Evolutionary conservation across 2,797 vertebrate genomes (phyloP).

Genomic region (Sebastiscus albofasciatus): DNA sequence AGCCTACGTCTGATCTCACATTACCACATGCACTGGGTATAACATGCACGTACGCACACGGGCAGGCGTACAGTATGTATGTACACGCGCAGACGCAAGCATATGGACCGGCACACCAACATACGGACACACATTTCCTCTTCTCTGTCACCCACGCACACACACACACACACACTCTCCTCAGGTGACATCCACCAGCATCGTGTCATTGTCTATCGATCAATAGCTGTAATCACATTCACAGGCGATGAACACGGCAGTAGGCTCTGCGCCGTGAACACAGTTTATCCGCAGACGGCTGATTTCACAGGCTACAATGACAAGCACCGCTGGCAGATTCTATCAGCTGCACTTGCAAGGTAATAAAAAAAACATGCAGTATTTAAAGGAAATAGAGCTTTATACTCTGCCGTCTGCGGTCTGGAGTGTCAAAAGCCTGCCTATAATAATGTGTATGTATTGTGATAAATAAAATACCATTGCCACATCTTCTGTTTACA

Average conservation of each 20-base stretch:
- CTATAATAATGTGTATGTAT: neutral
- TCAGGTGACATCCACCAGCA: conserved; percentile 68
- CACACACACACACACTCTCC: conserved; percentile 36
- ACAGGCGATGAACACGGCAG: conserved; percentile 38
- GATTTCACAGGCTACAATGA: conserved; percentile 42
- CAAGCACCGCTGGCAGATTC: conserved; percentile 27
- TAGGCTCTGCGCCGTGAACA: neutral
- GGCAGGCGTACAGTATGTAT: neutral
- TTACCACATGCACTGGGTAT: conserved; percentile 63
- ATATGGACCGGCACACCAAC: conserved; percentile 43
- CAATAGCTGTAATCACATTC: conserved; percentile 77
- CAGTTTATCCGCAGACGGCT: conserved; percentile 29
- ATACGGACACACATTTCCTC: neutral
- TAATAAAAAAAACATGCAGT: conserved; percentile 24
- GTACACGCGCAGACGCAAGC: neutral
- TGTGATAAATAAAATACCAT: neutral
- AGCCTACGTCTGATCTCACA: conserved; percentile 77
- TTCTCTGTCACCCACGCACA: neutral
- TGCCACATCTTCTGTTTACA: neutral
- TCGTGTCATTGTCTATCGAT: conserved; percentile 72
- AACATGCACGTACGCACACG: conserved; percentile 16
- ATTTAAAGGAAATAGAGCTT: conserved; percentile 38
- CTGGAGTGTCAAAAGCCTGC: no score
- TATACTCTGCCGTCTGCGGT: conserved; percentile 8
- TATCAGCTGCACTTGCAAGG: conserved; percentile 9